Percentiles rank a stretch among this genome's conserved stretches.
These are phyloP conservation scores for Sebastes fasciatus DNA, from an alignment of 2,113 vertebrate species.

Conservation along the genomic window DNA sequence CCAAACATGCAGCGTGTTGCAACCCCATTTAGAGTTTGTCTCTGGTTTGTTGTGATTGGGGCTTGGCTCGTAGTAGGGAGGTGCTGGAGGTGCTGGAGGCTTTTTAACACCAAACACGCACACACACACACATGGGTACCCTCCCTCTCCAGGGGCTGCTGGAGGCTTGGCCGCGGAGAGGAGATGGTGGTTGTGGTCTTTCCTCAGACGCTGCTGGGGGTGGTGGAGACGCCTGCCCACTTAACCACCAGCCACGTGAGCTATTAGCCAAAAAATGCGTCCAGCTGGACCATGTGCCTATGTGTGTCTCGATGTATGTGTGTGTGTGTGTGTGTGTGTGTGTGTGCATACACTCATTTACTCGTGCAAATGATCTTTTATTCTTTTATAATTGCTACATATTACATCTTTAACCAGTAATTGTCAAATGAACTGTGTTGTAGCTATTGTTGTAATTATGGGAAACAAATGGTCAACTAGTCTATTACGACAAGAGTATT, in stretches of 20 bases:
- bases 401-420: background rate
- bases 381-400: background rate
- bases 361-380: background rate
- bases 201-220: constrained; percentile 70
- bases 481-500: background rate
- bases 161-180: constrained; percentile 50
- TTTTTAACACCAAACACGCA: constrained; percentile 11
- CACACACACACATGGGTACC: background rate
- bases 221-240: constrained; percentile 50
- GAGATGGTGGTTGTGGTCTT: constrained; percentile 52
- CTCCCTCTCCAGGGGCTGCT: constrained; percentile 39
- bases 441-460: constrained; percentile 4
- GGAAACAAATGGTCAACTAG: background rate
- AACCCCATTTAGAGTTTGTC: constrained; percentile 56
- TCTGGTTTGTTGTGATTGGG: constrained; percentile 68
- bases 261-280: constrained; percentile 46
- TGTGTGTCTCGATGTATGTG: background rate
- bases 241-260: constrained; percentile 55
- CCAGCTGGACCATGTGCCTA: constrained; percentile 24
- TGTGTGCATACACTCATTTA: background rate
- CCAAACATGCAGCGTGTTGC: constrained; percentile 61
- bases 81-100: constrained; percentile 36
- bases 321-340: constrained; percentile 24
- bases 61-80: constrained; percentile 44
- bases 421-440: constrained; percentile 1